These are phyloP conservation scores for Luffia ferchaultella DNA, from an alignment of 2,888 invertebrate genomes.

Conservation along the genomic window DNA sequence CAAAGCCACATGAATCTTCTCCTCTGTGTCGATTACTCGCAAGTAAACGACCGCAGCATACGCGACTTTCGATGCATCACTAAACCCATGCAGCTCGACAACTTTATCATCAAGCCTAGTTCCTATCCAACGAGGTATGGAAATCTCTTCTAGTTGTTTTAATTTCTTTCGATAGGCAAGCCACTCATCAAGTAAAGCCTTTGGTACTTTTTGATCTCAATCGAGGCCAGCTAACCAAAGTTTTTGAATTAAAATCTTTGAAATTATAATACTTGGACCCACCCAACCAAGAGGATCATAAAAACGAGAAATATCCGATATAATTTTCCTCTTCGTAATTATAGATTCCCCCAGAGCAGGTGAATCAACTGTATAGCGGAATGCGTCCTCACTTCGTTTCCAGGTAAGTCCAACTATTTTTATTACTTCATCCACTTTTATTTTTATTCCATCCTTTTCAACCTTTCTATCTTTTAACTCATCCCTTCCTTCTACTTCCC, in stretches of 20 bases:
- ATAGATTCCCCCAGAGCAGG: conserved; percentile 12
- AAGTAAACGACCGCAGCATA: conserved; percentile 18
- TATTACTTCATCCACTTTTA: conserved; percentile 11
- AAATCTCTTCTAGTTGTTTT: background rate
- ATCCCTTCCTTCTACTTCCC: background rate
- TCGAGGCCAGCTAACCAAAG: conserved; percentile 18
- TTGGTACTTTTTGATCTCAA: conserved; percentile 6
- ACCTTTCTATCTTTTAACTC: no score
- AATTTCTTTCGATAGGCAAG: background rate
- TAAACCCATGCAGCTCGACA: conserved; percentile 15
- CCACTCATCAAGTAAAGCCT: background rate
- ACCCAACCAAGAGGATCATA: conserved; percentile 26
- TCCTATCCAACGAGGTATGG: conserved; percentile 9
- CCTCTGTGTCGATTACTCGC: conserved; percentile 9
- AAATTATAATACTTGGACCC: conserved; percentile 18
- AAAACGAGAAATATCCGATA: conserved; percentile 21
- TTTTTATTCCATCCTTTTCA: no score
- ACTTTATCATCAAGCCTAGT: background rate
- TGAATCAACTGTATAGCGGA: conserved; percentile 18
- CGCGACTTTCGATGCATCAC: conserved; percentile 16
- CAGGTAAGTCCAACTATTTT: conserved; percentile 23
- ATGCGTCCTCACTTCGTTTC: conserved; percentile 18
- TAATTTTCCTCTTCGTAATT: conserved; percentile 22
- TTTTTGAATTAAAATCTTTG: conserved; percentile 23
- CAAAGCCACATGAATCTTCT: conserved; percentile 10